Base-by-base conservation (phyloP, 2,113 vertebrate species). In the Trematocara nigrifrons region DNA sequence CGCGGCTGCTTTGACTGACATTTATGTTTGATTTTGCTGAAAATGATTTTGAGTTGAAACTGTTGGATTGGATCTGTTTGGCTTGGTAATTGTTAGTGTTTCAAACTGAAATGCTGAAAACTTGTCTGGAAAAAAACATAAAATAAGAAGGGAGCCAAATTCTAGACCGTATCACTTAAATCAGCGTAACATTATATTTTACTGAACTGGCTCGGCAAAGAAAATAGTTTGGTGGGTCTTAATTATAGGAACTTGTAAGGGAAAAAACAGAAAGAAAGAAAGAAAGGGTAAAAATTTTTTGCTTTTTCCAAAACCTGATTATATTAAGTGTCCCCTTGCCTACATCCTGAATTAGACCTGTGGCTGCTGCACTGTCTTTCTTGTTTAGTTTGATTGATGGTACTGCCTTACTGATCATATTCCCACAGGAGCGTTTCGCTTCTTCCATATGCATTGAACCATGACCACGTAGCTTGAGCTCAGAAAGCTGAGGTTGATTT, bases 341-440 rank as follows among this genome's bases (percentile, higher is more conserved):
- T 85, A 79, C 54, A 80, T 85, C 22, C 54, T 18, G 83, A 86
- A 85, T 85, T 16, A 84, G 57, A 85, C 49, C 18, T 10, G 88
- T 66, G 53, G 29, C 59, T 81, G 78, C 79, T 81, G 22, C 3
- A 29, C 79, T 88, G 85, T 80, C 79, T 84, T 61, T 59, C 82
- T 87, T 81, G 47, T 83, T 91, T 80, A 77, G 33, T 85, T 87
- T 91, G 93, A 94, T 89, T 91, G 94, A 94, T 86, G 79, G 85
- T 29, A 15, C 84, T 69, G 89, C 77, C 79, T 83, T 86, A 13
- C 82, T 69, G 77, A 74, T 64, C 85, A 84, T 61, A 61, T 81
- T 82, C 87, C 87, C 92, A 79, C 53, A 29, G 84, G 89, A 89
- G 33, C 6, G 2, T 81, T 87, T 40, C 35, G 5, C 86, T 84